These are phyloP conservation scores for Stramonita haemastoma DNA, from an alignment of 2,888 invertebrate genomes.

Conservation along the genomic window DNA sequence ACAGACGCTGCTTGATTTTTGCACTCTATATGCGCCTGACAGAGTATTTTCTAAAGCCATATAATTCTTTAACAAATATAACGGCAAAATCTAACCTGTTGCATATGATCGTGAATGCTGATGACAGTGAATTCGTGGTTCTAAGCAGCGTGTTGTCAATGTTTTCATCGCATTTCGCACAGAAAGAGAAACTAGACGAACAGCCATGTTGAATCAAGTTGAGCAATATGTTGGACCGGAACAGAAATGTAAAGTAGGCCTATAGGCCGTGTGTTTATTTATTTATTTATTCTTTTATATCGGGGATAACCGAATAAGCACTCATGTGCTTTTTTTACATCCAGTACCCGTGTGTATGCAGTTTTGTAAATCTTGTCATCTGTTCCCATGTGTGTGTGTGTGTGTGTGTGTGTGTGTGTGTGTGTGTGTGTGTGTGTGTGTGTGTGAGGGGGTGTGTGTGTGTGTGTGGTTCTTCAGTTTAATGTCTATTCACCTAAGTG, in stretches of 20 bases:
- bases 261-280: too few relatives aligned
- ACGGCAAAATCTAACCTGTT: not conserved
- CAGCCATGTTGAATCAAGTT: not conserved
- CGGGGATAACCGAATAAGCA: too few relatives aligned
- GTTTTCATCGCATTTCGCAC: not conserved
- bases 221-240: not conserved
- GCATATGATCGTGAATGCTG: not conserved
- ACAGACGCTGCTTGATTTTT: too few relatives aligned
- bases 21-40: too few relatives aligned
- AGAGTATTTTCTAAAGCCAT: too few relatives aligned
- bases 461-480: not conserved
- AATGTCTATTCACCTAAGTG: not conserved
- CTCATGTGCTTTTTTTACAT: too few relatives aligned
- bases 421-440: not conserved
- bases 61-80: not conserved
- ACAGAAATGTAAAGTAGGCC: not conserved
- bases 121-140: too few relatives aligned
- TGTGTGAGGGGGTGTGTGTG: too few relatives aligned
- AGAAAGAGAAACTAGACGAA: not conserved
- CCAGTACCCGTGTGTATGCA: too few relatives aligned
- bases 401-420: not conserved
- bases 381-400: not conserved
- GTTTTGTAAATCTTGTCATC: not conserved
- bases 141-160: not conserved
- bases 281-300: too few relatives aligned